Percentiles rank a stretch among this genome's conserved stretches.
Evolutionary conservation across 2,888 invertebrate species (phyloP).

Genomic region (Drosophila silvestris): DNA sequence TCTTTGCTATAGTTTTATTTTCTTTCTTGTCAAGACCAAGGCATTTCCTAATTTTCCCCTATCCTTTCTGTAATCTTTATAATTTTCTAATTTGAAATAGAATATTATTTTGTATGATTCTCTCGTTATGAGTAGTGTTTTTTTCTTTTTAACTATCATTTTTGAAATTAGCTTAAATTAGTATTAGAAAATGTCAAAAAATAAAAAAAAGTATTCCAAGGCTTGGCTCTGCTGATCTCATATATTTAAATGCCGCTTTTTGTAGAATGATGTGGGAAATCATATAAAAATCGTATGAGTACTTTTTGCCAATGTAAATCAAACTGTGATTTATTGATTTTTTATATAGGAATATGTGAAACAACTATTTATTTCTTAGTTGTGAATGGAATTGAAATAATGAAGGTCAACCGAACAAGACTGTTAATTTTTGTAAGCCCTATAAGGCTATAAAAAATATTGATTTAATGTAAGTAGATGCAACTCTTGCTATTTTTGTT

Average conservation of each 20-base stretch:
- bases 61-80: background rate
- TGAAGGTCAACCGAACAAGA: background rate
- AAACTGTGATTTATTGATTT: background rate
- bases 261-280: background rate
- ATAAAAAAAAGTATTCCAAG: background rate
- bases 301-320: background rate
- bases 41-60: background rate
- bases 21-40: background rate
- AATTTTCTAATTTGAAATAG: background rate
- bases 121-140: background rate
- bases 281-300: background rate
- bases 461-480: background rate
- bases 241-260: background rate
- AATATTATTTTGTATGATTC: background rate
- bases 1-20: background rate
- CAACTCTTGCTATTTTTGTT: background rate
- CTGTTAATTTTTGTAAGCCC: background rate
- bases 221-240: background rate
- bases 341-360: background rate
- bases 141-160: background rate
- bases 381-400: background rate
- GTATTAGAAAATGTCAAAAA: background rate
- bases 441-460: background rate
- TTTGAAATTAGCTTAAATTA: background rate
- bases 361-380: background rate